A percentile compares a stretch with the other conserved stretches of the same genome.
These are phyloP conservation scores for Aphidoletes aphidimyza DNA, from an alignment of 2,888 invertebrate species.

Conservation along the genomic window DNA sequence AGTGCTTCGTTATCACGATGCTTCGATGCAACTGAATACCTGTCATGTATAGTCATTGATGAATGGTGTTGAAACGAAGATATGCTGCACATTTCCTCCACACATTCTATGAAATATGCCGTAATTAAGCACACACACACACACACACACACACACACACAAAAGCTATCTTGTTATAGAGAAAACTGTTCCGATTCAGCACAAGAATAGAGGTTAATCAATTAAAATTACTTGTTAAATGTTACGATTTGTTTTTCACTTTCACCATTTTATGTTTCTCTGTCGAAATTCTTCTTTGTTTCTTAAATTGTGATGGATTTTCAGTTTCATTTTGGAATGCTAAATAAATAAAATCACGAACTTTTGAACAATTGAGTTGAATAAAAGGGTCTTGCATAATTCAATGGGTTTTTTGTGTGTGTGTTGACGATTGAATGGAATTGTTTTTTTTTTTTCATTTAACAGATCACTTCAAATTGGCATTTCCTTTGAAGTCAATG, in stretches of 20 bases:
- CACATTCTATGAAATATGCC: conserved; percentile 14
- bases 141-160: too few species aligned
- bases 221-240: conserved; percentile 37
- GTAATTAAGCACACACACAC: background rate
- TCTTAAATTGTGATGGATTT: background rate
- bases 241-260: background rate
- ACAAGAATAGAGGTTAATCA: conserved; percentile 6
- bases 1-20: background rate
- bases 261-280: conserved; percentile 8
- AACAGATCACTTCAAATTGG: background rate
- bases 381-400: conserved; percentile 23
- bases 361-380: too few species aligned
- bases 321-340: background rate
- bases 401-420: too few species aligned
- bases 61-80: background rate
- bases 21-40: background rate
- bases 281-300: conserved; percentile 11
- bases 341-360: background rate
- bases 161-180: too few species aligned
- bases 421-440: background rate
- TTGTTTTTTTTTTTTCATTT: background rate
- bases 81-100: background rate
- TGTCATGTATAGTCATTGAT: background rate
- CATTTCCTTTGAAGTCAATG: background rate
- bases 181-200: too few species aligned